Evolutionary conservation across 2,888 invertebrate species (phyloP), one percentile per base, ranked within the genome.

Genomic region (Caenorhabditis wallacei): DNA sequence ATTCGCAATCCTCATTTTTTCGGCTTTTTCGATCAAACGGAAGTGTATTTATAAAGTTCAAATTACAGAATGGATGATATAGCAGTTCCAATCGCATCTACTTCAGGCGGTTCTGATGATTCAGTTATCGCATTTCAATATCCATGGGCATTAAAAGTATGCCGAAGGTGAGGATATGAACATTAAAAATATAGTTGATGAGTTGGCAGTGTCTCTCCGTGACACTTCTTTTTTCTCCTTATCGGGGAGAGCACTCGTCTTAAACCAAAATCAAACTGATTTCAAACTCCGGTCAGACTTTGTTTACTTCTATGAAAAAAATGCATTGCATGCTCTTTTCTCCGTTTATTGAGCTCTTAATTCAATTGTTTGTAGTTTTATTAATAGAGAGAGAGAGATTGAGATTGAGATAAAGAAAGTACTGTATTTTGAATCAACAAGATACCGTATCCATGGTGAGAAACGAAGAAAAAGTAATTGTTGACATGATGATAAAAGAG

Each of bases 51-150:
- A 46, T 26, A 13, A 26, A 10, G 18, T 24, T n/a, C 20, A 20
- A 1, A 40, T 80, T 68, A 37, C 80, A 80, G 68, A 79, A 79
- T 83, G 83, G 83, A 79, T 57, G 84, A 84, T 51, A 79, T 79
- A 54, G 84, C 80, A 53, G 79, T 83, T 26, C 79, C 83, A n/a
- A 80, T 84, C 40, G 84, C 84, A 5, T 84, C 84, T 16, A 84
- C 84, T 22, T 84, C 84, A 0, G 76, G 72, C 59, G 78, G 74
- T 8, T 56, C 68, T 51, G 75, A 80, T 11, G 84, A 83, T 53
- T 74, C 80, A 18, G 80, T 80, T 37, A 84, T 86, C 53, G 75
- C 76, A 4, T 86, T 85, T 64, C 86, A 86, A 57, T 85, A 86
- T 48, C 61, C 84, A 24, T 86, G 86, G 86, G 64, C 86, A 2